phyloP scores from a whole-genome alignment of 2,113 vertebrate genomes.

The Nothobranchius kuhntae region DNA sequence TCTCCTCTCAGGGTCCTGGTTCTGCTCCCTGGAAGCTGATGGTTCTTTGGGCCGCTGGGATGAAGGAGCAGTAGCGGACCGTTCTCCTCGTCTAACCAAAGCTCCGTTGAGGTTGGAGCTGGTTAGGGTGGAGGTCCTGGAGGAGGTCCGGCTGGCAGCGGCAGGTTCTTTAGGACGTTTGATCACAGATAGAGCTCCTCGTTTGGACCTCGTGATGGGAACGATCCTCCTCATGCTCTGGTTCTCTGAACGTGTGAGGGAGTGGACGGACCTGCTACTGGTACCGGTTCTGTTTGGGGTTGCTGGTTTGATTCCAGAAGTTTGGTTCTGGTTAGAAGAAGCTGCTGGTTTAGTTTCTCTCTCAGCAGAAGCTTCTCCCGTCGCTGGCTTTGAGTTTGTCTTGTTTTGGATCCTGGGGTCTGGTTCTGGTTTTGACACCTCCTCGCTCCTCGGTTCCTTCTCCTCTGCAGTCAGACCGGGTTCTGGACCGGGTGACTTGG shows the following conservation, averaged over 20 bases:
- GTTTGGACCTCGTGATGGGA: constrained; percentile 80
- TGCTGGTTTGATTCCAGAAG: constrained; percentile 53
- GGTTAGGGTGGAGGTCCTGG: constrained; percentile 11
- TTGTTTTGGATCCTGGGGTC: background rate
- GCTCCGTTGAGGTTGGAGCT: constrained; percentile 54
- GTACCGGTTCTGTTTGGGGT: constrained; percentile 15
- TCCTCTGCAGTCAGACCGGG: constrained; percentile 3
- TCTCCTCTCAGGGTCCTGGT: constrained; percentile 43
- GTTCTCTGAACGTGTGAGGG: constrained; percentile 81
- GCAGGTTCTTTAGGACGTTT: constrained; percentile 59
- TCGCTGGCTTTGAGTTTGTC: background rate
- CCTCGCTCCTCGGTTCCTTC: background rate
- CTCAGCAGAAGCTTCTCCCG: background rate
- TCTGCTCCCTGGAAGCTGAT: constrained; percentile 66
- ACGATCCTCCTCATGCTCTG: constrained; percentile 88
- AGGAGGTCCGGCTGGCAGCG: constrained; percentile 35
- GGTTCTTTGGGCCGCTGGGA: constrained; percentile 21
- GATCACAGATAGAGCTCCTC: constrained; percentile 37
- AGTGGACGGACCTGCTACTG: constrained; percentile 65
- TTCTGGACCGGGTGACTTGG: constrained; percentile 33
- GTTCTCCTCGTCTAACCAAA: constrained; percentile 17
- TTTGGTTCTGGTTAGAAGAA: constrained; percentile 16
- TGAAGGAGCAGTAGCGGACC: constrained; percentile 18
- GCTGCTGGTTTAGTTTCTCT: background rate
- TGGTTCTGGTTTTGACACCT: background rate